phyloP scores from a whole-genome alignment of 2,888 invertebrate species.

The Limulus polyphemus region DNA sequence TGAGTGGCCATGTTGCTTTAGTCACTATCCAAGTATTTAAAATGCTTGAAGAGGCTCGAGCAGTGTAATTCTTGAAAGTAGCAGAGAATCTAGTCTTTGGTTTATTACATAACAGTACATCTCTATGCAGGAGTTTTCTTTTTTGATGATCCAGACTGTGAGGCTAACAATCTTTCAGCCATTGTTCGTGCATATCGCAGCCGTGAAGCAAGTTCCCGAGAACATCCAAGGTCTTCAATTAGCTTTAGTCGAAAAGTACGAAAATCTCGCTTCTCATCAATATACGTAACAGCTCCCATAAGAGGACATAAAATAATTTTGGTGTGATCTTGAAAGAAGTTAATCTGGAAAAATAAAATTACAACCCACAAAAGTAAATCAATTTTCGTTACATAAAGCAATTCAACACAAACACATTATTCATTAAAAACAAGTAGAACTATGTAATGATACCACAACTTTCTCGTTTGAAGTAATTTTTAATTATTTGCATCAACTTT shows the following conservation, averaged over 20 bases:
- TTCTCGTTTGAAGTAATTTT: background rate
- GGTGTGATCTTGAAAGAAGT: constrained; percentile 88
- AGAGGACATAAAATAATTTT: constrained; percentile 96
- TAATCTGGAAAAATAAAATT: constrained; percentile 53
- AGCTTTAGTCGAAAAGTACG: constrained; percentile 70
- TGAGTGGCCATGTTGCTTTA: no score
- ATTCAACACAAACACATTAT: no score
- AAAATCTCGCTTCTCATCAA: constrained; percentile 83
- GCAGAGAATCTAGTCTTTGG: no score
- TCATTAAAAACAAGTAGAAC: background rate
- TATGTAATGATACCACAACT: background rate
- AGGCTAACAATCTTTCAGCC: constrained; percentile 11
- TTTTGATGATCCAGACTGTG: background rate
- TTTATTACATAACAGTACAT: no score
- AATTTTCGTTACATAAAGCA: no score
- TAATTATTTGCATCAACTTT: background rate
- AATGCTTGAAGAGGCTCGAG: no score
- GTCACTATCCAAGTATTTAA: no score
- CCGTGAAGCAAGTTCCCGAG: constrained; percentile 61
- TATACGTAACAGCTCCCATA: constrained; percentile 94
- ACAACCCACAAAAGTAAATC: background rate
- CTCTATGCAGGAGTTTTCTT: no score
- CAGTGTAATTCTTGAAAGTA: no score
- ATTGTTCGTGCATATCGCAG: constrained; percentile 75
- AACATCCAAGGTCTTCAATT: constrained; percentile 71